Evolutionary conservation across 2,113 vertebrate genomes (phyloP).

Genomic region (Xenus cinereus): DNA sequence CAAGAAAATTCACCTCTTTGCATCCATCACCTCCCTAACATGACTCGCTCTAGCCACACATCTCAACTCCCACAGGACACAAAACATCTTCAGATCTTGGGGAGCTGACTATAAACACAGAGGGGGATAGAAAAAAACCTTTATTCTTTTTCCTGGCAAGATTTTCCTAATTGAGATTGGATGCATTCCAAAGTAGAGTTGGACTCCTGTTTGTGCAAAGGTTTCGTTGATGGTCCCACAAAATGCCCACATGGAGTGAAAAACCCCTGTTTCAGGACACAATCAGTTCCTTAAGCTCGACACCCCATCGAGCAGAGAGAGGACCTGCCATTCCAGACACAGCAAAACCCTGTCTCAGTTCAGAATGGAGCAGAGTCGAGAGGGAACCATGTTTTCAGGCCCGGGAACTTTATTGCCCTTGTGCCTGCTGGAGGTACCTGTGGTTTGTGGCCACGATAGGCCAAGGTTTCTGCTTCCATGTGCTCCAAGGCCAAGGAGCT

Average conservation of each 20-base stretch:
- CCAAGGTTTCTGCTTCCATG: not conserved
- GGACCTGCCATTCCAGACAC: not conserved
- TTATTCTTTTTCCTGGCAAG: not conserved
- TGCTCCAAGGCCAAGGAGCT: not conserved
- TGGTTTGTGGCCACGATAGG: not conserved
- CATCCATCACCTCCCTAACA: not conserved
- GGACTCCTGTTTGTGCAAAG: not conserved
- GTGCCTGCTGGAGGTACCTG: not conserved
- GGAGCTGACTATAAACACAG: not conserved
- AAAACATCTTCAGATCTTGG: not conserved
- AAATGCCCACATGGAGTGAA: not conserved
- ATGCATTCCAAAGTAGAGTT: not conserved
- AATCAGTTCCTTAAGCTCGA: not conserved
- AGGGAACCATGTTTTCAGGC: not conserved
- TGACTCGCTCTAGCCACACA: not conserved
- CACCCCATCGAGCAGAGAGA: not conserved
- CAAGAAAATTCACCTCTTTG: not conserved
- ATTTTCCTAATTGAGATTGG: not conserved
- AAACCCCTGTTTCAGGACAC: not conserved
- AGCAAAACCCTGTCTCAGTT: not conserved
- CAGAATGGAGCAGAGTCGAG: not conserved
- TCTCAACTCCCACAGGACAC: not conserved
- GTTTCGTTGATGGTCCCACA: not conserved
- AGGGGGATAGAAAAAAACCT: fast-evolving
- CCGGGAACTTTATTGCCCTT: not conserved